These are phyloP conservation scores for Acanthurus lineatus DNA, from an alignment of 2,797 vertebrate species.

Conservation along the genomic window DNA sequence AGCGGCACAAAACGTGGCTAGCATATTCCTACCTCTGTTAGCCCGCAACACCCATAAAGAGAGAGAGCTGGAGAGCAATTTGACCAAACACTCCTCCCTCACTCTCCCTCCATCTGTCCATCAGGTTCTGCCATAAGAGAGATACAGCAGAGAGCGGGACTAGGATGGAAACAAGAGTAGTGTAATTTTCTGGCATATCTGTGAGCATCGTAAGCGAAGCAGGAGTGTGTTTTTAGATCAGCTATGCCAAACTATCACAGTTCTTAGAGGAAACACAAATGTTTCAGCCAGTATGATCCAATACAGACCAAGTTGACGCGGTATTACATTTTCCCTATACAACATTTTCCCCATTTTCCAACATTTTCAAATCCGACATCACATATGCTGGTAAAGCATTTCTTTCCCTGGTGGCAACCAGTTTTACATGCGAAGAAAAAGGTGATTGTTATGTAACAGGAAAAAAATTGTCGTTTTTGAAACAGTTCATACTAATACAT, in stretches of 20 bases:
- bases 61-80: constrained; percentile 33
- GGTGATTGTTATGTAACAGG: constrained; percentile 10
- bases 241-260: background rate
- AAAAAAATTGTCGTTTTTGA: constrained; percentile 23
- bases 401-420: background rate
- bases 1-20: constrained; percentile 50
- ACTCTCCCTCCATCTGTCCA: constrained; percentile 43
- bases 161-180: constrained; percentile 9
- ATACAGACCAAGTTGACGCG: background rate
- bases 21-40: constrained; percentile 61
- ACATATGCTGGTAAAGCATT: constrained; percentile 1
- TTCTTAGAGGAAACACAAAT: background rate
- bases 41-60: constrained; percentile 38
- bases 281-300: background rate
- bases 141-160: constrained; percentile 16
- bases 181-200: constrained; percentile 20
- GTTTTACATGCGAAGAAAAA: background rate
- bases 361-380: background rate
- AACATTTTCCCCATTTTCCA: background rate
- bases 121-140: constrained; percentile 31
- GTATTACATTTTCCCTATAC: background rate
- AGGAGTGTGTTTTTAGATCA: constrained; percentile 17
- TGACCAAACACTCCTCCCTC: constrained; percentile 26
- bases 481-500: constrained; percentile 22
- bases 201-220: background rate